These are phyloP conservation scores for Zootoca vivipara DNA, from an alignment of 2,113 vertebrate species.

Conservation along the genomic window DNA sequence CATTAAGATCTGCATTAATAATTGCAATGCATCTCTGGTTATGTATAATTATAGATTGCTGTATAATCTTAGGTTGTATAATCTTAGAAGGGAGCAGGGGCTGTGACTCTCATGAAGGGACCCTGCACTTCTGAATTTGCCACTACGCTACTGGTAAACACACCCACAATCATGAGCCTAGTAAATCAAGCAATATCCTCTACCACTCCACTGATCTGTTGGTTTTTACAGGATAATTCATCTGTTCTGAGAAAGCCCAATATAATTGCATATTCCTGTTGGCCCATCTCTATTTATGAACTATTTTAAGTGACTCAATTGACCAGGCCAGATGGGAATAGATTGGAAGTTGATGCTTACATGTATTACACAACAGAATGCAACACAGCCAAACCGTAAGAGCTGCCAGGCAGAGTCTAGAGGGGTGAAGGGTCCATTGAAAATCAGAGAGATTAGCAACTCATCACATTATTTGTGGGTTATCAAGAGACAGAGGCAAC, in stretches of 20 bases:
- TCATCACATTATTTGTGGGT: constrained; percentile 97
- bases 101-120: no score
- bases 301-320: constrained; percentile 69
- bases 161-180: neutral
- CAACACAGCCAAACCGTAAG: constrained; percentile 71
- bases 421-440: constrained; percentile 87
- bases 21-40: no score
- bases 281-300: constrained; percentile 57
- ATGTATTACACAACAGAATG: constrained; percentile 67
- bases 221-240: constrained; percentile 10
- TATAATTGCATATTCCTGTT: constrained; percentile 28
- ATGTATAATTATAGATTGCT: no score
- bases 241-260: constrained; percentile 26
- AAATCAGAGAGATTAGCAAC: constrained; percentile 95
- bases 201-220: neutral
- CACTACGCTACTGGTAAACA: no score
- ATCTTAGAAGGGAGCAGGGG: no score
- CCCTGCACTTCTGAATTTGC: no score
- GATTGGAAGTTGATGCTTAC: constrained; percentile 67
- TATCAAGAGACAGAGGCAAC: constrained; percentile 93
- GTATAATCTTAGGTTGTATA: no score
- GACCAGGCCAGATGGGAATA: constrained; percentile 74
- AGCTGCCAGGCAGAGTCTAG: constrained; percentile 70
- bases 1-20: no score
- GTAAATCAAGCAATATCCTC: neutral